phyloP scores from a whole-genome alignment of 2,113 vertebrate species.

The Cygnus buccinator region DNA sequence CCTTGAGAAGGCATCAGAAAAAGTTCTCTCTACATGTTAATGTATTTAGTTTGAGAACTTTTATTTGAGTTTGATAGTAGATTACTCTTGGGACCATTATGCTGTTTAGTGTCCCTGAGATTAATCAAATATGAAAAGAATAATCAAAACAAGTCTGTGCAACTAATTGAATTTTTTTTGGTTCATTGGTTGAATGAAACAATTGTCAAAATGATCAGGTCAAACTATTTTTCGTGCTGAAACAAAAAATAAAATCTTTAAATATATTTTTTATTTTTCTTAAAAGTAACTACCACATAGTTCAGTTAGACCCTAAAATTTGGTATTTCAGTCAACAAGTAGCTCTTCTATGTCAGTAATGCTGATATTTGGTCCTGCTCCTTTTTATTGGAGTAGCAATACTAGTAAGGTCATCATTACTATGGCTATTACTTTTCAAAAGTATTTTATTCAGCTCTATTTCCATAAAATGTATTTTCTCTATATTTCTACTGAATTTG shows the following conservation, averaged over 20 bases:
- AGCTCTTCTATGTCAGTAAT: neutral
- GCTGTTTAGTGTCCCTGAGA: neutral
- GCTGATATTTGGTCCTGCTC: neutral
- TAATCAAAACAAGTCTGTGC: neutral
- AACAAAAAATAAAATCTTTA: neutral
- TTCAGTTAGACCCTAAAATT: neutral
- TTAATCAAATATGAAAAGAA: neutral
- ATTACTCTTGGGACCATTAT: neutral
- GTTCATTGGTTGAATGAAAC: neutral
- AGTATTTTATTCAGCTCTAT: neutral
- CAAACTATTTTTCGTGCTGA: neutral
- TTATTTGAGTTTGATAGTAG: neutral
- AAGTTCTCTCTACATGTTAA: neutral
- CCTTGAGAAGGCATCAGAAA: neutral
- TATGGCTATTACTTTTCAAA: neutral
- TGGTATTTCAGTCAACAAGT: neutral
- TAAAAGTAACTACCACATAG: neutral
- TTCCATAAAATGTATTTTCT: conserved; percentile 2
- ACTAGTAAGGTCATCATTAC: neutral
- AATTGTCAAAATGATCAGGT: neutral
- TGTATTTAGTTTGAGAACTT: neutral
- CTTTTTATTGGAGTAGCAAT: neutral
- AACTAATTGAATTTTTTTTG: conserved; percentile 3
- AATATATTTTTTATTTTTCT: neutral
- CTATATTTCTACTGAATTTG: neutral